Conservation (phyloP, 1,140 invertebrate species). For the Agraylea sexmaculata region DNA sequence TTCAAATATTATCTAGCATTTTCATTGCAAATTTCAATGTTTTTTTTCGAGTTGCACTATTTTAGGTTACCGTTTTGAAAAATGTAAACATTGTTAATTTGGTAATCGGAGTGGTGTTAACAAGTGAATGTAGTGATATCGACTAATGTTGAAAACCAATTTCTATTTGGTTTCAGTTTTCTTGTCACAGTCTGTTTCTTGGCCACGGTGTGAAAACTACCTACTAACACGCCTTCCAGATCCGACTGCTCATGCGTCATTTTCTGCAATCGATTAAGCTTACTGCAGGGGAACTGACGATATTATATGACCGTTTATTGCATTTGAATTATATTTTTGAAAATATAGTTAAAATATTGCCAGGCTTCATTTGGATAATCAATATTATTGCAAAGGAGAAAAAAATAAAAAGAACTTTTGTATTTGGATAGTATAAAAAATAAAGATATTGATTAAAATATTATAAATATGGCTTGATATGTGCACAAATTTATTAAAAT, state of each 20-base stretch:
- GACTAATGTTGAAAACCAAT: too few species aligned
- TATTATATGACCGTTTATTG: background rate
- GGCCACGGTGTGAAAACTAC: background rate
- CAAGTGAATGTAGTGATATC: too few species aligned
- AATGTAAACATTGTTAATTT: too few species aligned
- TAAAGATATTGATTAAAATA: too few species aligned
- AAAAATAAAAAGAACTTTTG: background rate
- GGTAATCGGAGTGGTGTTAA: too few species aligned
- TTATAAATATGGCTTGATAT: background rate
- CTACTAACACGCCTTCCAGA: background rate
- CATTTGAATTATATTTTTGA: background rate
- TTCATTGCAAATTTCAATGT: too few species aligned
- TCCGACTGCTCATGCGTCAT: conserved; percentile 7
- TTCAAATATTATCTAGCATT: too few species aligned
- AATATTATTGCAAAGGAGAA: background rate
- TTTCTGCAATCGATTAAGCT: background rate
- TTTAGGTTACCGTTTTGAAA: too few species aligned
- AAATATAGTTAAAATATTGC: background rate
- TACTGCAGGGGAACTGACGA: background rate
- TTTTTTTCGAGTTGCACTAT: too few species aligned
- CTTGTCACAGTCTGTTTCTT: conserved; percentile 12
- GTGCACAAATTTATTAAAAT: background rate
- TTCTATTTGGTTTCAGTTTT: too few species aligned
- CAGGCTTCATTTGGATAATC: background rate
- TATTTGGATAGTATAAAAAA: too few species aligned